Base-by-base conservation (phyloP, 2,888 invertebrate species). In the Agrilus biguttatus region DNA sequence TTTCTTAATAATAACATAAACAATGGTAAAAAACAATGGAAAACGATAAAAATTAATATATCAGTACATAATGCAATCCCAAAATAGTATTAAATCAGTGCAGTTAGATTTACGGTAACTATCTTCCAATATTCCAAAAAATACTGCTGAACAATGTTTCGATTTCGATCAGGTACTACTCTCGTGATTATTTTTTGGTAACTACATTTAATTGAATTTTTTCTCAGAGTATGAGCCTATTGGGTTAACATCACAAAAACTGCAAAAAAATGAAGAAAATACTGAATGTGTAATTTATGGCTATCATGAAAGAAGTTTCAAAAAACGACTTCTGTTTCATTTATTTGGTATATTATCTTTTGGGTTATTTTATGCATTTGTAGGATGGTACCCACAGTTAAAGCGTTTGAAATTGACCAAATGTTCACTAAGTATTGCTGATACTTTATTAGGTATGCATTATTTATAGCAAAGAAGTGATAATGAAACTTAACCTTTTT, bases 361-460 rank as follows among this genome's bases (percentile, higher is more conserved):
- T 53, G 75, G 75, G 40, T 55, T 77, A 51, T 77, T 77, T 36
- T 74, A 74, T 56, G 67, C 77, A 52, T 59, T 72, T 45, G 62
- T 72, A 46, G 67, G 67, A 49, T 76, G 75, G 64, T 73, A 70
- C 63, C 73, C 75, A n/a, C 65, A 66, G 40, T 68, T 67, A 59
- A 70, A 70, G 55, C 61, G 68, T 46, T 62, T 69, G 45, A 73
- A 73, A 60, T 76, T 73, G 58, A 57, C 64, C 55, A 71, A 68
- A 65, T 73, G 73, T 65, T 67, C 72, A 54, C 67, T 78, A 57
- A 69, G 66, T 60, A 60, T 57, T 55, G 77, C 78, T 54, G 64
- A 72, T 45, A 59, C 71, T 48, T 62, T 78, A 54, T 71, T 75
- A 57, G 67, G 78, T 77, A 65, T 67, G 50, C 51, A 40, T 33